A percentile compares a stretch with the other conserved stretches of the same genome.
Evolutionary conservation across 2,888 invertebrate genomes (phyloP).

Genomic region (Drosophila recens): DNA sequence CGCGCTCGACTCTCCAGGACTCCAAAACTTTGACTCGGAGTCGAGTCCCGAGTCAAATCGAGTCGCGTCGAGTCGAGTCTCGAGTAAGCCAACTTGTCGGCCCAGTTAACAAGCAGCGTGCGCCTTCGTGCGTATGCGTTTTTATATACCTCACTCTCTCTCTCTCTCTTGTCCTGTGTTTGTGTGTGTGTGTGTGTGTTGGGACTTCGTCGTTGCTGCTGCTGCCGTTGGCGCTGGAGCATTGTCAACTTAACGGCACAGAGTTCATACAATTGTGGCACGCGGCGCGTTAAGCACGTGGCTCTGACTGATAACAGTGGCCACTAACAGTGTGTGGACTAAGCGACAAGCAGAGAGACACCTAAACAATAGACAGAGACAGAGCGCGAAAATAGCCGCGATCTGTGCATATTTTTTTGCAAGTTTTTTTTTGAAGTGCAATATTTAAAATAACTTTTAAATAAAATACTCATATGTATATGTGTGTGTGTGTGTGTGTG

Average conservation of each 20-base stretch:
- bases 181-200: conserved; percentile 42
- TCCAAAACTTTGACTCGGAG: background rate
- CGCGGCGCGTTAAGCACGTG: conserved; percentile 80
- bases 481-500: conserved; percentile 5
- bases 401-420: conserved; percentile 38
- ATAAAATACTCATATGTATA: background rate
- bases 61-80: too few species aligned
- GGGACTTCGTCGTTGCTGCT: conserved; percentile 56
- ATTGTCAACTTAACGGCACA: conserved; percentile 73
- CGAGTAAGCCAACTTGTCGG: conserved; percentile 57
- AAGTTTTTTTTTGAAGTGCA: conserved; percentile 24
- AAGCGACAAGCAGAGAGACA: background rate
- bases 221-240: conserved; percentile 60
- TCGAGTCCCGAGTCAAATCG: background rate
- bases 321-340: conserved; percentile 3
- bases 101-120: conserved; percentile 51
- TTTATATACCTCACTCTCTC: conserved; percentile 3
- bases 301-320: conserved; percentile 74
- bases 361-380: too few species aligned
- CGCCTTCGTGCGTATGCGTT: conserved; percentile 60
- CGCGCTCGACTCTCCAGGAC: conserved; percentile 39
- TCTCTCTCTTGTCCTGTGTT: background rate
- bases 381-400: conserved; percentile 14
- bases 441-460: background rate
- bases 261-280: conserved; percentile 80